Evolutionary conservation across 2,113 vertebrate species (phyloP).

Genomic region (Hylia prasina): DNA sequence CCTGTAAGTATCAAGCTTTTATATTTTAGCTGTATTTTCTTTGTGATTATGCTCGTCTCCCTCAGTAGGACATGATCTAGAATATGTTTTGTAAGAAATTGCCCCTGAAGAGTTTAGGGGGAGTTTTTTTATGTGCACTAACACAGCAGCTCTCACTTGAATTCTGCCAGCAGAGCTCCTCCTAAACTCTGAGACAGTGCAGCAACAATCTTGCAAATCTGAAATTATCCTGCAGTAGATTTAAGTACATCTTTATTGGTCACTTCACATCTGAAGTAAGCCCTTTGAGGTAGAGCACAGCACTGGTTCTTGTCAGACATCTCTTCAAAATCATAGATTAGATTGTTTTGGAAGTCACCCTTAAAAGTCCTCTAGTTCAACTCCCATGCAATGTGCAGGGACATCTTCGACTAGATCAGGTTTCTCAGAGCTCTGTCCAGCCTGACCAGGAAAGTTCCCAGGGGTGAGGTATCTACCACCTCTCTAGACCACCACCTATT

Average conservation of each 20-base stretch:
- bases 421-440: neutral
- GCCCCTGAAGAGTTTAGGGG: neutral
- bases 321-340: neutral
- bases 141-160: neutral
- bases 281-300: neutral
- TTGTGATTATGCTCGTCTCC: neutral
- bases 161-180: neutral
- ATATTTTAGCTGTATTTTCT: neutral
- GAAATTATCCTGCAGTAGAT: neutral
- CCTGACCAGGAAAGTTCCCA: neutral
- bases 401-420: neutral
- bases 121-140: neutral
- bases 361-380: neutral
- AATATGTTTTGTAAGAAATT: neutral
- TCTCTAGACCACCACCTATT: neutral
- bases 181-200: neutral
- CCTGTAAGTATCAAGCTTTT: conserved; percentile 81
- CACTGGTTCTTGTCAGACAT: neutral
- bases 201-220: neutral
- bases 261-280: neutral
- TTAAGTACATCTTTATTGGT: neutral
- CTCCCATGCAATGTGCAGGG: neutral
- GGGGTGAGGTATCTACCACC: too few species aligned
- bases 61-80: neutral
- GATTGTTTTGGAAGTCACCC: neutral